Conservation (phyloP, 2,888 invertebrate genomes). For the Dromius quadrimaculatus region DNA sequence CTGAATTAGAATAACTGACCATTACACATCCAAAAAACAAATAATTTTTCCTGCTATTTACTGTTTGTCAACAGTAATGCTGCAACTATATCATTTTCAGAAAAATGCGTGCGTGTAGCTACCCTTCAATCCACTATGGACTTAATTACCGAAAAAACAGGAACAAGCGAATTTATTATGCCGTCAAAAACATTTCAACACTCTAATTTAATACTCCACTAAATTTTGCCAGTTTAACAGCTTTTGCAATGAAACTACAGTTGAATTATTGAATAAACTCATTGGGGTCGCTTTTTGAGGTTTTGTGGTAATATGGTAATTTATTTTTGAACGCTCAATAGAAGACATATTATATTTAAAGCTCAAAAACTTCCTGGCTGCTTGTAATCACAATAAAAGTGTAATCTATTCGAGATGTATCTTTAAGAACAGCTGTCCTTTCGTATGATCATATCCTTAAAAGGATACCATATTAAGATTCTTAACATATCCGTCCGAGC, state of each 20-base stretch:
- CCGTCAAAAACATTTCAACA: conserved; percentile 23
- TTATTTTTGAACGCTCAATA: too few relatives aligned
- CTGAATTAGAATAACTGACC: neutral
- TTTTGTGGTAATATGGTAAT: too few relatives aligned
- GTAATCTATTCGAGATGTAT: too few relatives aligned
- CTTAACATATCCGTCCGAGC: conserved; percentile 6
- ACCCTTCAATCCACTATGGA: neutral
- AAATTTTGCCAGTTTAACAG: conserved; percentile 15
- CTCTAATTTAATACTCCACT: conserved; percentile 10
- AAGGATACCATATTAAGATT: too few relatives aligned
- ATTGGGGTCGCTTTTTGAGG: too few relatives aligned
- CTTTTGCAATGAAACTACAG: neutral
- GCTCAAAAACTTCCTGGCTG: too few relatives aligned
- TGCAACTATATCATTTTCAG: conserved; percentile 31
- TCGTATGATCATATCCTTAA: too few relatives aligned
- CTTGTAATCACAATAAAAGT: too few relatives aligned
- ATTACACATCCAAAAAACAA: conserved; percentile 1
- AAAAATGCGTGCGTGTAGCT: conserved; percentile 8
- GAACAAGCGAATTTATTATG: conserved; percentile 22
- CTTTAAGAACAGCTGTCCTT: too few relatives aligned
- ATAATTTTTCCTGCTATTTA: conserved; percentile 7
- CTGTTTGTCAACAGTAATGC: conserved; percentile 9
- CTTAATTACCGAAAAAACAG: conserved; percentile 25
- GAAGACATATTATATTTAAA: too few relatives aligned
- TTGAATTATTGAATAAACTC: neutral